These are phyloP conservation scores for Misgurnus mizolepis DNA, from an alignment of 2,113 vertebrate species.

Conservation along the genomic window DNA sequence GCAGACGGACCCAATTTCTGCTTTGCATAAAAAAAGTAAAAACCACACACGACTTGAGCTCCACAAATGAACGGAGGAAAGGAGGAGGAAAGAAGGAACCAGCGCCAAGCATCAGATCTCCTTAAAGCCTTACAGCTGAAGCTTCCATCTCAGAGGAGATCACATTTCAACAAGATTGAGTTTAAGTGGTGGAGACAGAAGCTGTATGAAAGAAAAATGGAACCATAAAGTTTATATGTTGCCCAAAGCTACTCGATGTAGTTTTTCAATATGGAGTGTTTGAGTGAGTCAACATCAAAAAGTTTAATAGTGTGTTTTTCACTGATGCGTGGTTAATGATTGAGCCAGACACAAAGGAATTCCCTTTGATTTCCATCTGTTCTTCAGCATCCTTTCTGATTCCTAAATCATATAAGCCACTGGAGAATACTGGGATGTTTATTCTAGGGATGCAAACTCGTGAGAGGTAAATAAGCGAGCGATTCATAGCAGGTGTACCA, in stretches of 20 bases:
- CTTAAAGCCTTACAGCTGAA: conserved; percentile 46
- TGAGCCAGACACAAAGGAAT: neutral
- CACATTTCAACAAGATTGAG: conserved; percentile 56
- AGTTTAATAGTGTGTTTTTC: neutral
- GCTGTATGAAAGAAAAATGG: conserved; percentile 40
- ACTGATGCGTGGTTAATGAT: neutral
- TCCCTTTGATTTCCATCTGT: neutral
- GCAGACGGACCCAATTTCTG: conserved; percentile 48
- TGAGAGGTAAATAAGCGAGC: too few relatives aligned
- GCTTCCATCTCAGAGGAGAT: conserved; percentile 48
- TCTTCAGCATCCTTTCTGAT: neutral
- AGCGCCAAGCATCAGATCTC: conserved; percentile 44
- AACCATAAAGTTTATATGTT: neutral
- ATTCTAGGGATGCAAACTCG: too few relatives aligned
- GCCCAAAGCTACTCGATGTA: neutral
- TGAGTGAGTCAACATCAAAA: neutral
- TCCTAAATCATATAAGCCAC: too few relatives aligned
- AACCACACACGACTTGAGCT: conserved; percentile 46
- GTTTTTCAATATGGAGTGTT: neutral
- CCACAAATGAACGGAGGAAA: conserved; percentile 24
- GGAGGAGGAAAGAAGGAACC: conserved; percentile 39
- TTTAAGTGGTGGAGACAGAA: conserved; percentile 49
- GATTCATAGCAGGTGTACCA: too few relatives aligned
- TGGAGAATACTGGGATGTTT: too few relatives aligned
- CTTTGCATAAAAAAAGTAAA: conserved; percentile 49